Percentiles rank a stretch among this genome's conserved stretches.
These are phyloP conservation scores for Propithecus coquereli DNA, from an alignment of 2,113 vertebrate species.

Conservation along the genomic window DNA sequence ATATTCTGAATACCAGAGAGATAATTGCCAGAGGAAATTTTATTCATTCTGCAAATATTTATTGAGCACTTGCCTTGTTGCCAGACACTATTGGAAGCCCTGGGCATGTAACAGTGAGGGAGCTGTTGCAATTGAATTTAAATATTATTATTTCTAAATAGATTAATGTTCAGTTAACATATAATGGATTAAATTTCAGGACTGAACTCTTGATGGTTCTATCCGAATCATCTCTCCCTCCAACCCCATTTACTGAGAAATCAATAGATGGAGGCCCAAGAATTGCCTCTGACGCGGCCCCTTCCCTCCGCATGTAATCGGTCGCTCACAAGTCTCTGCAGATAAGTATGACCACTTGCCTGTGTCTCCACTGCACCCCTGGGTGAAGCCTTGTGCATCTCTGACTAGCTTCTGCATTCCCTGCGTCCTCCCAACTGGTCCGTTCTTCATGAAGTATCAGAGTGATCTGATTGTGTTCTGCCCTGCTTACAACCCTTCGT, in stretches of 20 bases:
- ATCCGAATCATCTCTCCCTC: background rate
- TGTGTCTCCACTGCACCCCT: background rate
- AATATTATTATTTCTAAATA: constrained; percentile 40
- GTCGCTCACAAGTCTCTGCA: background rate
- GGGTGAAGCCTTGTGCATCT: background rate
- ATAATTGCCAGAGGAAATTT: constrained; percentile 23
- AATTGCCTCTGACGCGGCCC: background rate
- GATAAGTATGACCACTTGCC: background rate
- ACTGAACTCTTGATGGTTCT: background rate
- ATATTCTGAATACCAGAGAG: constrained; percentile 3
- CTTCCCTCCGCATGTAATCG: background rate
- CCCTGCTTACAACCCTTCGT: background rate
- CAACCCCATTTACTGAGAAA: background rate
- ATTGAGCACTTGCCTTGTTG: constrained; percentile 2
- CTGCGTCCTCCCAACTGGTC: background rate
- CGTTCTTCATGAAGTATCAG: background rate
- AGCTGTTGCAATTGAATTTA: constrained; percentile 17
- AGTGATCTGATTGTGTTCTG: background rate
- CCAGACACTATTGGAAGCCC: background rate
- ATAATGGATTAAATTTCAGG: background rate
- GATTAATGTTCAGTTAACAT: background rate
- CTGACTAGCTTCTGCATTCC: background rate
- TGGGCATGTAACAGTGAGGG: background rate
- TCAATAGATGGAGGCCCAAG: background rate
- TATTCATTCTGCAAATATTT: constrained; percentile 27